Percentiles rank a stretch among this genome's conserved stretches.
Evolutionary conservation across 2,888 invertebrate genomes (phyloP).

Genomic region (Drosophila paramelanica): DNA sequence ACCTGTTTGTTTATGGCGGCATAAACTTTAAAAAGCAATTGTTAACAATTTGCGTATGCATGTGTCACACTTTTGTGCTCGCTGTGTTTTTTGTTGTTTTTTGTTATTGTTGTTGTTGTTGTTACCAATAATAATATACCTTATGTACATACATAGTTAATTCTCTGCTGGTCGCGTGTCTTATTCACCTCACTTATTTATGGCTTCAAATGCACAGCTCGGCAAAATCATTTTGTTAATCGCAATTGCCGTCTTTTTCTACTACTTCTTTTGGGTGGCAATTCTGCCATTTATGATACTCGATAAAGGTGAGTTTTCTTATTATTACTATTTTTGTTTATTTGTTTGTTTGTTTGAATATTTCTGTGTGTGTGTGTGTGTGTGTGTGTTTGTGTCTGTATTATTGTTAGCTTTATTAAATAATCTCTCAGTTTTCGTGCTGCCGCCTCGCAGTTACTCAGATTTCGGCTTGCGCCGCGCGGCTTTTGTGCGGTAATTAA

Average conservation of each 20-base stretch:
- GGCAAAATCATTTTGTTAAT: constrained; percentile 87
- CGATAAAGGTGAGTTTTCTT: constrained; percentile 86
- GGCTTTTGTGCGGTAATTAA: constrained; percentile 75
- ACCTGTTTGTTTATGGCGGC: constrained; percentile 59
- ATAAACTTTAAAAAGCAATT: constrained; percentile 21
- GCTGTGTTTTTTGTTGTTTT: background rate
- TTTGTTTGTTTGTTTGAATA: background rate
- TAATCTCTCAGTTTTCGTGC: constrained; percentile 47
- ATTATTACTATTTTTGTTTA: background rate
- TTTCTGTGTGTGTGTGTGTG: background rate
- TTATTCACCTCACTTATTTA: constrained; percentile 74
- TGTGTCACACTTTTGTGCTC: constrained; percentile 22
- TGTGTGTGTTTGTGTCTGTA: constrained; percentile 2
- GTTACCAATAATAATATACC: constrained; percentile 16
- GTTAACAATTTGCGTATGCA: constrained; percentile 40
- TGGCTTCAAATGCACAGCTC: constrained; percentile 87
- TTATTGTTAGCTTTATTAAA: constrained; percentile 64
- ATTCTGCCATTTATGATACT: constrained; percentile 89
- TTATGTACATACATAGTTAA: constrained; percentile 30
- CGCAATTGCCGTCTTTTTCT: constrained; percentile 86
- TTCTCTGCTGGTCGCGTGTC: constrained; percentile 47
- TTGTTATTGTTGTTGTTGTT: background rate
- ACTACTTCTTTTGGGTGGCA: constrained; percentile 89
- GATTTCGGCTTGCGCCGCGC: constrained; percentile 16
- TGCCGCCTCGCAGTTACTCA: background rate